Evolutionary conservation across 2,888 invertebrate genomes (phyloP).

Genomic region (Hirtodrosophila alboralis): DNA sequence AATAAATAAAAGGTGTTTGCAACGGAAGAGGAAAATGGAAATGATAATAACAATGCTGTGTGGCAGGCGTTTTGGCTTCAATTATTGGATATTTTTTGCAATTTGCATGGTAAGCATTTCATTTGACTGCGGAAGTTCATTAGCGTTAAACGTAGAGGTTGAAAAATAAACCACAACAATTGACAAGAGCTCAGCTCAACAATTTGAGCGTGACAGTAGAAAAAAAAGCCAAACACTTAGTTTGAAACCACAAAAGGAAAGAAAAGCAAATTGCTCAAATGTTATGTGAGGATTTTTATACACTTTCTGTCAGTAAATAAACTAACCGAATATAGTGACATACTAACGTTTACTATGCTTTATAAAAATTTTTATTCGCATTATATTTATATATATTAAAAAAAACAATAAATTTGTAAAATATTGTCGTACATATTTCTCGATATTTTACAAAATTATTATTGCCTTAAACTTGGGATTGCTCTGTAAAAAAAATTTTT

Average conservation of each 20-base stretch:
- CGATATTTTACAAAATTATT: too few relatives aligned
- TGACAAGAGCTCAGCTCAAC: constrained; percentile 4
- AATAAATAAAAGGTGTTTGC: constrained; percentile 28
- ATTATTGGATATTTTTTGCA: constrained; percentile 68
- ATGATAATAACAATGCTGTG: constrained; percentile 73
- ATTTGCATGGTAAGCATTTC: constrained; percentile 74
- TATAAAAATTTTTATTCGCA: too few relatives aligned
- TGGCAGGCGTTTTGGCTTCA: constrained; percentile 58
- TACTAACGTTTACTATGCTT: too few relatives aligned
- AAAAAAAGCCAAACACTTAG: constrained; percentile 55
- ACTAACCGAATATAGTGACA: too few relatives aligned
- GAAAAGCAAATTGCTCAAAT: constrained; percentile 26
- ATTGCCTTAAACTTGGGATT: too few relatives aligned
- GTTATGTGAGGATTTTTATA: too few relatives aligned
- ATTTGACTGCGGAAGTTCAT: constrained; percentile 72
- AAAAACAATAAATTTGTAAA: too few relatives aligned
- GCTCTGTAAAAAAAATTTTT: too few relatives aligned
- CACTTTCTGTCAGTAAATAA: too few relatives aligned
- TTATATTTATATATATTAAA: too few relatives aligned
- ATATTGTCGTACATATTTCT: too few relatives aligned
- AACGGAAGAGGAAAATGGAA: constrained; percentile 62
- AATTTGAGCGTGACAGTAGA: constrained; percentile 11
- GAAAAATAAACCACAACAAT: too few relatives aligned
- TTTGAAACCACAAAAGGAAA: constrained; percentile 52
- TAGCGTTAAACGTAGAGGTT: constrained; percentile 33